Evolutionary conservation across 2,888 invertebrate genomes (phyloP), one percentile per base, ranked within the genome.

Genomic region (Nezara viridula): DNA sequence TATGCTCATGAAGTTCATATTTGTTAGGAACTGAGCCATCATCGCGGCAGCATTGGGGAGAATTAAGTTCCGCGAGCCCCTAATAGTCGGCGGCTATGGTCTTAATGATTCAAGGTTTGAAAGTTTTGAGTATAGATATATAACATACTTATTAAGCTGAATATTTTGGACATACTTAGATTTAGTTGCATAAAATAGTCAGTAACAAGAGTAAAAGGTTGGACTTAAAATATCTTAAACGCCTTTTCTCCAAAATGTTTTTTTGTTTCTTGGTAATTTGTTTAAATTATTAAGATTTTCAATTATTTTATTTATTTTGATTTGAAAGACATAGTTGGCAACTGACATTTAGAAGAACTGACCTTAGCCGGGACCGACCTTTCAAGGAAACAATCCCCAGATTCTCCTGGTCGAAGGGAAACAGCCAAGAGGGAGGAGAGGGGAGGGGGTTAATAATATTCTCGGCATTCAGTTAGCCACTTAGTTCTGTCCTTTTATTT

Each of bases 331-430:
- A 5, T 47, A n/a, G 44, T 47, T n/a, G 44, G 44, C n/a, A 81
- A n/a, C 44, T 81, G 81, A 47, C 81, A 81, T 81, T 81, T 81
- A 44, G 37, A n/a, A 44, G 81, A 47, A 32, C 44, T 81, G 81
- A 81, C 81, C 44, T 81, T 81, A 81, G 81, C 44, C 14, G 44
- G 16, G 44, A 44, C 24, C 81, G 81, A 81, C 81, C 81, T 81
- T 81, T 81, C n/a, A 81, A 81, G 81, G 44, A 47, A 81, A 81
- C 81, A 81, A 81, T 81, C 81, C 81, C 44, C 81, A 81, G 81
- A 81, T 81, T 73, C 66, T 16, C 81, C 81, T 47, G 12, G 81
- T 44, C 81, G 81, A n/a, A 47, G 81, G n/a, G n/a, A 37, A n/a
- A n/a, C 44, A 10, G 44, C 44, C 44, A 44, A 37, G 44, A 14